These are phyloP conservation scores for Chrysogorgia sp. DNA, from an alignment of 92 coral and sea anemone genomes.

Conservation along the genomic window DNA sequence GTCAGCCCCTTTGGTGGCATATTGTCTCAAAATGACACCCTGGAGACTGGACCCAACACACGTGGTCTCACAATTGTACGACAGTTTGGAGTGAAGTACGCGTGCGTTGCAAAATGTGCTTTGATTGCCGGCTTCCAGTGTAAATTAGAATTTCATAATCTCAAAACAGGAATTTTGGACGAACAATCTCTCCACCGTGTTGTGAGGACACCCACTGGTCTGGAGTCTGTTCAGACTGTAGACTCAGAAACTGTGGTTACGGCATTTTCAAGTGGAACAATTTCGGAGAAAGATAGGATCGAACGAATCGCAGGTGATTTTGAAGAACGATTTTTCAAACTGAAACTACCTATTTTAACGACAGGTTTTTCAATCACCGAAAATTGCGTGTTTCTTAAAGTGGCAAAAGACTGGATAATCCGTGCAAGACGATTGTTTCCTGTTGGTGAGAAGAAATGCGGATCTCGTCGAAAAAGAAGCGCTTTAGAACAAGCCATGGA, in stretches of 20 bases:
- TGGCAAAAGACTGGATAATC: constrained; percentile 67
- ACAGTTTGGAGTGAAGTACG: constrained; percentile 80
- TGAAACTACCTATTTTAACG: constrained; percentile 80
- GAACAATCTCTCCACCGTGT: constrained; percentile 82
- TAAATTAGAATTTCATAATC: constrained; percentile 84
- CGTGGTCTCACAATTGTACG: constrained; percentile 88
- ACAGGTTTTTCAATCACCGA: constrained; percentile 79
- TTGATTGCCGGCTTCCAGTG: constrained; percentile 85
- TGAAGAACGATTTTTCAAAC: constrained; percentile 88
- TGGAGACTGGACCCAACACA: constrained; percentile 73
- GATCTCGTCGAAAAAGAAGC: constrained; percentile 73
- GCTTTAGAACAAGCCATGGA: constrained; percentile 71
- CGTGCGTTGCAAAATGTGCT: constrained; percentile 83
- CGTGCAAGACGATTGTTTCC: constrained; percentile 76
- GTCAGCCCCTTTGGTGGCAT: constrained; percentile 77
- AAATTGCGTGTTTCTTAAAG: constrained; percentile 76
- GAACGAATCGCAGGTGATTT: constrained; percentile 88
- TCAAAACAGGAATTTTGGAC: constrained; percentile 61
- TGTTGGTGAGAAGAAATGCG: constrained; percentile 75
- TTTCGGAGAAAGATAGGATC: constrained; percentile 78
- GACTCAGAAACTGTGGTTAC: constrained; percentile 62
- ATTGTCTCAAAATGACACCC: constrained; percentile 62
- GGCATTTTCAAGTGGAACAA: constrained; percentile 90
- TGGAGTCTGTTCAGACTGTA: constrained; percentile 78
- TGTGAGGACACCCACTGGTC: constrained; percentile 91